A percentile compares a stretch with the other conserved stretches of the same genome.
These are phyloP conservation scores for Uria lomvia DNA, from an alignment of 2,113 vertebrate species.

Conservation along the genomic window DNA sequence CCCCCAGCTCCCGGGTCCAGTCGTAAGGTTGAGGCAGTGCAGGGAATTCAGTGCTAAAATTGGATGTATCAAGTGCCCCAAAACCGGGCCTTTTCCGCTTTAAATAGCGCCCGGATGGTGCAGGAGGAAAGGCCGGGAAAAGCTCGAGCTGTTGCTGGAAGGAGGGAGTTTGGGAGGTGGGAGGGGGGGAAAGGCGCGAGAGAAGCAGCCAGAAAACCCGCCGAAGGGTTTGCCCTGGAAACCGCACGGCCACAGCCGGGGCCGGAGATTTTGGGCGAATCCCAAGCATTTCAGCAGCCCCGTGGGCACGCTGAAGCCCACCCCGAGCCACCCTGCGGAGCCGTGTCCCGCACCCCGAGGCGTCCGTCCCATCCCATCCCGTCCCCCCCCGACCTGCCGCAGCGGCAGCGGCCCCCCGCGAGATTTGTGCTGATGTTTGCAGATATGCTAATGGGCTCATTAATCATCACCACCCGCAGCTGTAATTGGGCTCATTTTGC, in stretches of 20 bases:
- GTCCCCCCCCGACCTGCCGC: background rate
- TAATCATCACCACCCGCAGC: background rate
- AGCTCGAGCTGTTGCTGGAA: background rate
- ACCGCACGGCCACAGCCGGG: accelerated
- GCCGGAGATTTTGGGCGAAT: background rate
- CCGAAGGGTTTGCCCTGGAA: background rate
- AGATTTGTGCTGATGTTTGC: background rate
- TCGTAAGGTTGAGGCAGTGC: background rate
- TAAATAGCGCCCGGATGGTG: background rate
- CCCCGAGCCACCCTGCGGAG: background rate
- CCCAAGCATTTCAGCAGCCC: accelerated
- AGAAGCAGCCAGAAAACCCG: accelerated
- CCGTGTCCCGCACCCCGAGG: accelerated
- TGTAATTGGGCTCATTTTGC: background rate
- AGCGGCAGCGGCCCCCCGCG: accelerated
- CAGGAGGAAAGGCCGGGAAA: background rate
- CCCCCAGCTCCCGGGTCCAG: too few relatives aligned
- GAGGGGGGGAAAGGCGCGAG: background rate
- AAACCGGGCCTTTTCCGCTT: background rate
- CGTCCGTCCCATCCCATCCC: too few relatives aligned
- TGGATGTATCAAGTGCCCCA: background rate
- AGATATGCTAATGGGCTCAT: background rate
- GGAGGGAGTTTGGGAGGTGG: background rate
- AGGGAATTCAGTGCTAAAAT: background rate
- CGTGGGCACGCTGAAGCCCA: accelerated